Base-by-base conservation (phyloP, 2,888 invertebrate species). In the Drosophila anomalipes region DNA sequence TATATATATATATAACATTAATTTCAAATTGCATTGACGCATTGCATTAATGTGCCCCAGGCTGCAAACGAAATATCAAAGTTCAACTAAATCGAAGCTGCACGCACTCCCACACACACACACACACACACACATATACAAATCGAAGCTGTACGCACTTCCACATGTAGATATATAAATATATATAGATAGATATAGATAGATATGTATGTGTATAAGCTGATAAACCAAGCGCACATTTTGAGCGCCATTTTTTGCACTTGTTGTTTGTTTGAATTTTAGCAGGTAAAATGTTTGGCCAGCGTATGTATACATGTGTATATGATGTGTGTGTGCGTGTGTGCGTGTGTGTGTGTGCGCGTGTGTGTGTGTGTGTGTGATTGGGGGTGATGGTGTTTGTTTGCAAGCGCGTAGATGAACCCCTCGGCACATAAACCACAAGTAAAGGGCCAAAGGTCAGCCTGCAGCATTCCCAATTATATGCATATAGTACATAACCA, bases 181-280 rank as follows among this genome's bases (percentile, higher is more conserved):
- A 10, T 41, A n/a, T n/a, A 12, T 41, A 44, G n/a, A n/a, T 41
- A 41, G 10, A 44, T 14, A 44, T 44, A 22, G 22, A n/a, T n/a
- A 19, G 7, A 32, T 32, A 9, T 32, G 14, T 16, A 12, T 47
- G 12, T 44, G 44, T 22, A 10, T 10, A 77, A 47, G 58, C 41
- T 49, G 58, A 58, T 60, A 74, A 79, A 65, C 65, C 61, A 54
- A 44, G 61, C 68, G 68, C 51, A 79, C 60, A 79, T 56, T 79
- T 57, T 33, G 28, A 10, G 54, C 35, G 56, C 33, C 22, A 30
- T 30, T 32, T 35, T 59, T n/a, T 56, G 30, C 32, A 26, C 12
- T 49, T 35, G 26, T 47, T 41, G 19, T 65, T 47, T 52, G n/a
- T 54, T 22, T 41, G 14, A 62, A 51, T 44, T 51, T 56, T 22